Conservation (phyloP, 1,140 invertebrate genomes). For the Aphelinus certus region DNA sequence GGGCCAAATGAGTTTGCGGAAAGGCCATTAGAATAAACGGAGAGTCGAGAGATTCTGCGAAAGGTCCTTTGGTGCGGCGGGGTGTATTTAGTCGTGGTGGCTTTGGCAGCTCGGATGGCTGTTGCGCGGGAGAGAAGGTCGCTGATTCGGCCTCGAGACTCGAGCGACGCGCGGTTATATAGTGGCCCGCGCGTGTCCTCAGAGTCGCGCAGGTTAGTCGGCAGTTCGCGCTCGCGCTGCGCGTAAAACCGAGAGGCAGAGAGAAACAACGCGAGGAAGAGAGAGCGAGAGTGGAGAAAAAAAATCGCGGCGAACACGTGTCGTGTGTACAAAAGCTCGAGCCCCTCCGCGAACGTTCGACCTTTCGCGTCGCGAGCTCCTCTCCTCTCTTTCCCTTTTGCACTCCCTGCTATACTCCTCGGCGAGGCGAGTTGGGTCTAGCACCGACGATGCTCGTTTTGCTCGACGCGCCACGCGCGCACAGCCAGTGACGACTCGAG, state of each 20-base stretch:
- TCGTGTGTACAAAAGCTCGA: slow-evolving; percentile 30
- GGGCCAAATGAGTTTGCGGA: no score
- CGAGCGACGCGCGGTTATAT: slow-evolving; percentile 13
- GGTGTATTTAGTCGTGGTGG: neutral
- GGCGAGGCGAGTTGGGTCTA: neutral
- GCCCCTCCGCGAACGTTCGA: slow-evolving; percentile 19
- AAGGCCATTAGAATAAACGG: no score
- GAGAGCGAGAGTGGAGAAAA: slow-evolving; percentile 23
- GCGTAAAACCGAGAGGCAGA: neutral
- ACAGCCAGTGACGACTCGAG: neutral
- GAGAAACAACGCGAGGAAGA: neutral
- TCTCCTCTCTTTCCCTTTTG: neutral
- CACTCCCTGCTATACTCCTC: neutral
- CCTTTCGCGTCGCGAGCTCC: slow-evolving; percentile 13
- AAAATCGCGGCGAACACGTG: slow-evolving; percentile 26
- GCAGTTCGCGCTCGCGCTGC: neutral
- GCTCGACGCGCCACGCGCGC: neutral
- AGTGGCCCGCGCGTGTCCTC: no score
- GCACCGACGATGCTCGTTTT: neutral
- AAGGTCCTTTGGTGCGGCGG: no score
- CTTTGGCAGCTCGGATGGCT: neutral
- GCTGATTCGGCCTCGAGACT: slow-evolving; percentile 16
- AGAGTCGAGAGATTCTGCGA: no score
- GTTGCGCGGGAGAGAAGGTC: slow-evolving; percentile 21
- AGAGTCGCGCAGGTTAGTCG: neutral